Evolutionary conservation across 1,140 invertebrate genomes (phyloP).

Genomic region (Halotydeus destructor): DNA sequence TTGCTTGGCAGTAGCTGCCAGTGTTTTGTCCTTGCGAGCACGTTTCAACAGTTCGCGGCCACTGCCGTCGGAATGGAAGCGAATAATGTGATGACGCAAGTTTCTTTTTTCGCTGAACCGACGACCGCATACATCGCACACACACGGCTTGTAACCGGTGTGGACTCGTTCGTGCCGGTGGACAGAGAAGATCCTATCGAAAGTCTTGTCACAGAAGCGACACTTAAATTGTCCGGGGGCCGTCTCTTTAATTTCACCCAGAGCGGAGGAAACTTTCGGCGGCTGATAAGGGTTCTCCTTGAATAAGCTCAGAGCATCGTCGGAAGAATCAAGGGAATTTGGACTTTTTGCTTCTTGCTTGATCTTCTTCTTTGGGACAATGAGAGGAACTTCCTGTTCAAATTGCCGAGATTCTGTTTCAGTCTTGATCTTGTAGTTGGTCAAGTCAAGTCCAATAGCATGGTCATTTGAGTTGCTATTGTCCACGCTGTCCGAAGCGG

Average conservation of each 20-base stretch:
- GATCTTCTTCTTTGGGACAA: too few species aligned
- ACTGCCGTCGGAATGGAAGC: conserved; percentile 24
- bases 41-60: conserved; percentile 20
- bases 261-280: conserved; percentile 10
- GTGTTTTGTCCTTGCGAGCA: conserved; percentile 11
- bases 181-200: conserved; percentile 31
- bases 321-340: too few species aligned
- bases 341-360: too few species aligned
- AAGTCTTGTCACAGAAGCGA: conserved; percentile 30
- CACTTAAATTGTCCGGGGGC: conserved; percentile 22
- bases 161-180: conserved; percentile 26
- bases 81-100: conserved; percentile 27
- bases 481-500: too few species aligned
- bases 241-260: conserved; percentile 18
- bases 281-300: not conserved
- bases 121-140: conserved; percentile 28
- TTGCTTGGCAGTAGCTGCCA: not conserved
- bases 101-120: conserved; percentile 29
- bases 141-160: conserved; percentile 25
- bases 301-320: too few species aligned
- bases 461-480: too few species aligned
- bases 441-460: too few species aligned
- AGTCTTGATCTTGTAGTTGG: too few species aligned
- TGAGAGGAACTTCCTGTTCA: too few species aligned
- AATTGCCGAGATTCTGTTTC: too few species aligned